phyloP scores from a whole-genome alignment of 2,888 invertebrate species.

The Cremastobaeus sp. region DNA sequence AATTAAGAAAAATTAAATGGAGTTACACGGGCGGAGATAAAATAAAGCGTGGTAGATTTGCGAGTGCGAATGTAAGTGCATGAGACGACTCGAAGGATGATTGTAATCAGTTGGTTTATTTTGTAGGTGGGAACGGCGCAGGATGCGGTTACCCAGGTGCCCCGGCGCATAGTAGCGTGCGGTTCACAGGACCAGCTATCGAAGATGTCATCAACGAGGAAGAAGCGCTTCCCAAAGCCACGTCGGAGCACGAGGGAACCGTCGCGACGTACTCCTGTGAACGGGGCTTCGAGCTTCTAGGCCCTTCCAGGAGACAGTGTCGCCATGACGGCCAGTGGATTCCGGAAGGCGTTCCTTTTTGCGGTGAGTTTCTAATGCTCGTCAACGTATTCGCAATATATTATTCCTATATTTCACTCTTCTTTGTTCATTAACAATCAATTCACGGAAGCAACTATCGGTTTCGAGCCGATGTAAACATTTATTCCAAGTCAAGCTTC shows the following conservation, averaged over 20 bases:
- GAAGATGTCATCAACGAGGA: slow-evolving; percentile 76
- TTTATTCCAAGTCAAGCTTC: too few species aligned
- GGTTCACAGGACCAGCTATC: slow-evolving; percentile 81
- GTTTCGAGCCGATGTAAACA: too few species aligned
- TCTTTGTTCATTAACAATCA: too few species aligned
- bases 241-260: slow-evolving; percentile 80
- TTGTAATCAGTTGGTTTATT: slow-evolving; percentile 21
- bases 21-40: slow-evolving; percentile 18
- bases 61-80: slow-evolving; percentile 1
- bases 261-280: slow-evolving; percentile 92
- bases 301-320: slow-evolving; percentile 89
- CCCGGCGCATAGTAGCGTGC: slow-evolving; percentile 90
- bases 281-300: slow-evolving; percentile 93
- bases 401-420: too few species aligned
- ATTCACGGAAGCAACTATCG: too few species aligned
- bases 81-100: slow-evolving; percentile 15
- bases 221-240: slow-evolving; percentile 79
- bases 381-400: too few species aligned
- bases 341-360: slow-evolving; percentile 95
- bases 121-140: slow-evolving; percentile 64
- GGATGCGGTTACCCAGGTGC: slow-evolving; percentile 92
- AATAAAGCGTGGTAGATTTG: slow-evolving; percentile 13
- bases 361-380: slow-evolving; percentile 95
- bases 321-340: slow-evolving; percentile 87
- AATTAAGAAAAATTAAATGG: slow-evolving; percentile 24